Conservation (phyloP, 2,797 vertebrate species). For the Phaenicophaeus curvirostris region DNA sequence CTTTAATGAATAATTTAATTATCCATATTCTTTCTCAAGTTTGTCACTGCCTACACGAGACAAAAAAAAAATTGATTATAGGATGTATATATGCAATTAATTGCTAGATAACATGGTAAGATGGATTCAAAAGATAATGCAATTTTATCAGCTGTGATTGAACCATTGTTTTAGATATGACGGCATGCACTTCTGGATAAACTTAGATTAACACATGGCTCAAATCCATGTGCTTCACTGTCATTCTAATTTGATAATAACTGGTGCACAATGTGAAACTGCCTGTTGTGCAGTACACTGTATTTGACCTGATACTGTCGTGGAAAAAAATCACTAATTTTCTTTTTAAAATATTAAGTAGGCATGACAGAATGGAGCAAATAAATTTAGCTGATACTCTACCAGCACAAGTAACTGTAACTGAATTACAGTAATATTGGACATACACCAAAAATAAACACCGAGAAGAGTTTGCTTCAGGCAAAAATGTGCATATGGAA, state of each 20-base stretch:
- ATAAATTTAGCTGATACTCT: constrained; percentile 58
- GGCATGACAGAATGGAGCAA: constrained; percentile 57
- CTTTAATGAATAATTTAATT: not conserved
- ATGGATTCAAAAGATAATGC: constrained; percentile 64
- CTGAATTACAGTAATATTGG: constrained; percentile 13
- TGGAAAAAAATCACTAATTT: constrained; percentile 50
- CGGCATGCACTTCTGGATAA: constrained; percentile 52
- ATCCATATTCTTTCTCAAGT: not conserved
- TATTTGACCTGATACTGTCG: constrained; percentile 49
- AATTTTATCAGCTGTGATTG: constrained; percentile 70
- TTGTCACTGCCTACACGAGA: not conserved
- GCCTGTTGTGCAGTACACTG: constrained; percentile 11
- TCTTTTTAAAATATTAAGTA: constrained; percentile 39
- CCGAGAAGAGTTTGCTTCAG: constrained; percentile 63
- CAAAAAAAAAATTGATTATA: constrained; percentile 1
- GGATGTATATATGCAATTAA: not conserved
- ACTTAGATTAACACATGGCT: constrained; percentile 53
- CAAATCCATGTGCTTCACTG: constrained; percentile 44
- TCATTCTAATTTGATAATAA: constrained; percentile 63
- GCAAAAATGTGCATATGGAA: constrained; percentile 57
- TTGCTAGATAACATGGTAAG: constrained; percentile 10
- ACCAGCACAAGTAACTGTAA: constrained; percentile 59
- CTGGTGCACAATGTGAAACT: constrained; percentile 22
- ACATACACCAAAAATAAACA: constrained; percentile 55
- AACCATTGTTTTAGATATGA: constrained; percentile 47